Base-by-base conservation (phyloP, 1,140 invertebrate genomes). In the Bathynomus jamesi region DNA sequence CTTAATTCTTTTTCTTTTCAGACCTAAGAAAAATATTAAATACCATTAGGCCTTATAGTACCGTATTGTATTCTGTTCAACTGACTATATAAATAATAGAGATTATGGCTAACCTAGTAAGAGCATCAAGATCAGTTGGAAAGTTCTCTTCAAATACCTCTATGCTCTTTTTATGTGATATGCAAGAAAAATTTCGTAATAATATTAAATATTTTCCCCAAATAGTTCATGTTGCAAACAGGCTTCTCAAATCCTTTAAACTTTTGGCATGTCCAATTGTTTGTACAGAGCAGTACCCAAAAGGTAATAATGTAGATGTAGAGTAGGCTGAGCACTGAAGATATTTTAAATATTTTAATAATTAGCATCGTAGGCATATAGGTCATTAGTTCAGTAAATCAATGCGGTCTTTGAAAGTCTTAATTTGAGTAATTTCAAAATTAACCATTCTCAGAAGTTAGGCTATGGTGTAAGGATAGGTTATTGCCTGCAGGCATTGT, bases 271-370 rank as follows among this genome's bases (percentile, higher is more conserved):
- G 89, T 71, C 87, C 87, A 5, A 82, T 87, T n/a, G 71, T 89
- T 63, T 86, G 85, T 1, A 89, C 88, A 13, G 88, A 89, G 78
- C 88, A 90, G 76, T 88, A 89, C 80, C 88, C 88, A 0, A 87
- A 89, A 85, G 87, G 87, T 87, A 21, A 27, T 28, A 21, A 8
- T 7, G 3, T 5, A 8, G 11, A 24, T n/a, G 32, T 17, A 4
- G 4, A 21, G 32, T 62, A 31, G 60, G 46, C 4, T 60, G 21
- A 11, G 10, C 24, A 13, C 61, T 7, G 61, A 66, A 28, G 13
- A 71, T 67, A 17, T 32, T 72, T 4, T 7, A 61, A 63, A 10
- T 62, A 61, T 2, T 21, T 61, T 53, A 28, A 4, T 46, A 61
- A 71, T n/a, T n/a, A n/a, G n/a, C n/a, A n/a, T n/a, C n/a, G n/a